A percentile compares a stretch with the other conserved stretches of the same genome.
Evolutionary conservation across 2,888 invertebrate species (phyloP).

Genomic region (Eulithis testata): DNA sequence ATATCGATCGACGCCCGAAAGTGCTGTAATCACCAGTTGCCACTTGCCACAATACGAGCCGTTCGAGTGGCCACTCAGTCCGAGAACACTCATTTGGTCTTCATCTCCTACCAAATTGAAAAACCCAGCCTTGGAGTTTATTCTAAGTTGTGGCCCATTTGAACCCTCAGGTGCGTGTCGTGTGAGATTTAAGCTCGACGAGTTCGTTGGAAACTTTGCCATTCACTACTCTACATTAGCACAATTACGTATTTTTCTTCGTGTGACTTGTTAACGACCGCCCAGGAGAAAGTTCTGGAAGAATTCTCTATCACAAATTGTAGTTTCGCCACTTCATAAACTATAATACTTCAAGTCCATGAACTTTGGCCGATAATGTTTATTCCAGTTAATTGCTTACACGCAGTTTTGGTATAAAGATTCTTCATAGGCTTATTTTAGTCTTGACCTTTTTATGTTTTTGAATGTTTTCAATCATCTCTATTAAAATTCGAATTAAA

Average conservation of each 20-base stretch:
- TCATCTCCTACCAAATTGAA: conserved; percentile 23
- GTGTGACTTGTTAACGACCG: conserved; percentile 25
- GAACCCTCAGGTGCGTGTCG: conserved; percentile 15
- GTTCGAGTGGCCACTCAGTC: conserved; percentile 22
- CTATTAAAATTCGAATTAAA: background rate
- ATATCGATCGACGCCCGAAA: conserved; percentile 15
- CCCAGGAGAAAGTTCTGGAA: conserved; percentile 16
- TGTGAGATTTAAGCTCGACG: conserved; percentile 9
- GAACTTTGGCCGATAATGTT: conserved; percentile 15
- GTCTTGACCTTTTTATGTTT: too few relatives aligned
- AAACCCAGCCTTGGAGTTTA: conserved; percentile 15
- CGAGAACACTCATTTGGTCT: conserved; percentile 12
- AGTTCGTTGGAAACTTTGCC: conserved; percentile 23
- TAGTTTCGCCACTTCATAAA: conserved; percentile 16
- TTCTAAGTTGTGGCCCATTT: conserved; percentile 21
- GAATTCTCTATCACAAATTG: conserved; percentile 10
- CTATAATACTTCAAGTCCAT: conserved; percentile 12
- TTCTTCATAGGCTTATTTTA: too few relatives aligned
- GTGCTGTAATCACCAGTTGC: conserved; percentile 11
- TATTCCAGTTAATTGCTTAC: conserved; percentile 9
- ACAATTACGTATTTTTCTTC: conserved; percentile 22
- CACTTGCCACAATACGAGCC: conserved; percentile 16
- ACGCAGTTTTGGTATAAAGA: background rate
- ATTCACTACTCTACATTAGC: conserved; percentile 9
- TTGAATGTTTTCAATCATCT: too few relatives aligned